Conservation (phyloP, 2,797 vertebrate species). For the Coranthus polyacanthus region DNA sequence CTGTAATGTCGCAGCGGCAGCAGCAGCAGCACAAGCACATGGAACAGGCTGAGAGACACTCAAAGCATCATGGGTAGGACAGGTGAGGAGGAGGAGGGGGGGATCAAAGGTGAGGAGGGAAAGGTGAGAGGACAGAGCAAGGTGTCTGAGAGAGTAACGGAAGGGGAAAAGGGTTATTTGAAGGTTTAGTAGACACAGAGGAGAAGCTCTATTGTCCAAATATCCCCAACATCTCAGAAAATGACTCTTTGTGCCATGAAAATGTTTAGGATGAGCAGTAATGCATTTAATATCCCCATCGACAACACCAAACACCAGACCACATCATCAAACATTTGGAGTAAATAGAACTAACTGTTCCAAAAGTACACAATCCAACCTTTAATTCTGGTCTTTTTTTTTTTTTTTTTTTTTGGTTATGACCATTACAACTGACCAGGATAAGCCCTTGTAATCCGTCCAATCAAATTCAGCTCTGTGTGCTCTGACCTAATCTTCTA, state of each 20-base stretch:
- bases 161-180: constrained; percentile 96
- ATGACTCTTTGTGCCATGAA: constrained; percentile 17
- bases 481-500: constrained; percentile 19
- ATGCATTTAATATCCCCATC: constrained; percentile 16
- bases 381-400: constrained; percentile 13
- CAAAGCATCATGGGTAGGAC: constrained; percentile 94
- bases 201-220: constrained; percentile 95
- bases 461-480: constrained; percentile 38
- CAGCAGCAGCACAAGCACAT: constrained; percentile 95
- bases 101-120: constrained; percentile 47
- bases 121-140: constrained; percentile 88
- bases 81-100: constrained; percentile 15
- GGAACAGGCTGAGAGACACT: constrained; percentile 86
- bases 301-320: constrained; percentile 38
- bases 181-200: constrained; percentile 95
- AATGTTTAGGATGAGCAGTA: constrained; percentile 11
- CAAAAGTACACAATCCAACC: constrained; percentile 8
- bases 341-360: background rate
- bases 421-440: constrained; percentile 13
- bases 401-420: constrained; percentile 14
- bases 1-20: constrained; percentile 88
- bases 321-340: constrained; percentile 41
- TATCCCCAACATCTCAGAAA: constrained; percentile 85
- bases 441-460: constrained; percentile 16
- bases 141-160: constrained; percentile 94